Conservation (phyloP, 2,888 invertebrate species). For the Seira ritae region DNA sequence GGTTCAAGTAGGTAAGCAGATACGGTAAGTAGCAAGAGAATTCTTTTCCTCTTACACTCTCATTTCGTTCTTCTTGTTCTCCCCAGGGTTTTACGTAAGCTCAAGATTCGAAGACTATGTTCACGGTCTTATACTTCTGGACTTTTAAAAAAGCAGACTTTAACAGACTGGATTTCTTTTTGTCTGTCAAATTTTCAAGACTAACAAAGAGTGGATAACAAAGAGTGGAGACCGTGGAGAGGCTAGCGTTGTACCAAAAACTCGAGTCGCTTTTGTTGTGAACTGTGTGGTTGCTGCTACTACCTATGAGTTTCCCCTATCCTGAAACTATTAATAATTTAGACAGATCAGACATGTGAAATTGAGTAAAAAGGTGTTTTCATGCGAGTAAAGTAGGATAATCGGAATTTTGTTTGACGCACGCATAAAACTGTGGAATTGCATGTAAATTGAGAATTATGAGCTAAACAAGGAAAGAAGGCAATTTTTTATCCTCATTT, state of each 20-base stretch:
- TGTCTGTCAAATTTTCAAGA: constrained; percentile 30
- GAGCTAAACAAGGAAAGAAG: not conserved
- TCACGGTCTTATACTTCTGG: not conserved
- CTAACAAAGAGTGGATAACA: too few relatives aligned
- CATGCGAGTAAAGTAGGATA: constrained; percentile 21
- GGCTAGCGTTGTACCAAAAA: not conserved
- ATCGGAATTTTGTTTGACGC: constrained; percentile 21
- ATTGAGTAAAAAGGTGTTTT: constrained; percentile 36
- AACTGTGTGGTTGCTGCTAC: not conserved
- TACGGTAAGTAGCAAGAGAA: not conserved
- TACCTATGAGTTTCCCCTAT: not conserved
- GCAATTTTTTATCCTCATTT: not conserved
- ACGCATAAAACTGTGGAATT: constrained; percentile 24
- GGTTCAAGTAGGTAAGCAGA: not conserved
- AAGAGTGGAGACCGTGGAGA: too few relatives aligned
- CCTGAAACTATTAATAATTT: not conserved
- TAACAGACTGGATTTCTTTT: too few relatives aligned
- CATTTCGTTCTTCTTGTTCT: not conserved
- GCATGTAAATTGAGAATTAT: constrained; percentile 37
- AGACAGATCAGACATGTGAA: constrained; percentile 26
- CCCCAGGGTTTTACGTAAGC: constrained; percentile 30
- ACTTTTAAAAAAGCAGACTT: too few relatives aligned
- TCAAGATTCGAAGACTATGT: not conserved
- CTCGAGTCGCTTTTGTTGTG: not conserved
- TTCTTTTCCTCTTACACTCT: constrained; percentile 5